phyloP scores from a whole-genome alignment of 2,888 invertebrate genomes.

The Eupithecia subumbrata region DNA sequence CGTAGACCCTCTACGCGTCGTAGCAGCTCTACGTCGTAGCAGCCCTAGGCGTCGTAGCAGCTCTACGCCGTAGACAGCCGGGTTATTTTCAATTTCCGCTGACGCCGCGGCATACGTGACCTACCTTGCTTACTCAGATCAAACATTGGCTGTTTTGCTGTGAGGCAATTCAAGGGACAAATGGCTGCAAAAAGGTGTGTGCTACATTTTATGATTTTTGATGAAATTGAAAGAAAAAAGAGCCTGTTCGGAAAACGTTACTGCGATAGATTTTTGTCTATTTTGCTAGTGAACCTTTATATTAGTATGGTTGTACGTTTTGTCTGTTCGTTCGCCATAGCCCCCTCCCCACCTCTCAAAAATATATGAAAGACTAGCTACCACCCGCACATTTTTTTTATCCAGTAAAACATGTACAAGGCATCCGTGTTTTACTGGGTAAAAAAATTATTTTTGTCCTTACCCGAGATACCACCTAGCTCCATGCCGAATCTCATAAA shows the following conservation, averaged over 20 bases:
- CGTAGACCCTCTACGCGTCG: slow-evolving; percentile 6
- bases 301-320: neutral
- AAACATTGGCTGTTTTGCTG: slow-evolving; percentile 8
- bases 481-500: no score
- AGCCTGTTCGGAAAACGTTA: neutral
- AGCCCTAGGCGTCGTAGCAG: slow-evolving; percentile 7
- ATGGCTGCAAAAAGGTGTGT: neutral
- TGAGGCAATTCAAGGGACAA: neutral
- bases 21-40: slow-evolving; percentile 10
- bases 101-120: neutral
- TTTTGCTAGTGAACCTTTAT: neutral
- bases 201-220: slow-evolving; percentile 1
- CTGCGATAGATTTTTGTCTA: neutral
- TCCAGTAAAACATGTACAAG: no score
- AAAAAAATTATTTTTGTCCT: no score
- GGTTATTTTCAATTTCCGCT: neutral
- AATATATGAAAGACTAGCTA: no score
- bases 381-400: no score
- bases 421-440: no score
- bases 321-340: neutral
- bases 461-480: no score
- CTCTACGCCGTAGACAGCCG: slow-evolving; percentile 6
- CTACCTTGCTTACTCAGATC: slow-evolving; percentile 5
- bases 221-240: neutral
- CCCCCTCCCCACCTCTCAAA: no score